Percentiles rank a stretch among this genome's conserved stretches.
Conservation (phyloP, 2,113 vertebrate species). For the Ailurus styani region DNA sequence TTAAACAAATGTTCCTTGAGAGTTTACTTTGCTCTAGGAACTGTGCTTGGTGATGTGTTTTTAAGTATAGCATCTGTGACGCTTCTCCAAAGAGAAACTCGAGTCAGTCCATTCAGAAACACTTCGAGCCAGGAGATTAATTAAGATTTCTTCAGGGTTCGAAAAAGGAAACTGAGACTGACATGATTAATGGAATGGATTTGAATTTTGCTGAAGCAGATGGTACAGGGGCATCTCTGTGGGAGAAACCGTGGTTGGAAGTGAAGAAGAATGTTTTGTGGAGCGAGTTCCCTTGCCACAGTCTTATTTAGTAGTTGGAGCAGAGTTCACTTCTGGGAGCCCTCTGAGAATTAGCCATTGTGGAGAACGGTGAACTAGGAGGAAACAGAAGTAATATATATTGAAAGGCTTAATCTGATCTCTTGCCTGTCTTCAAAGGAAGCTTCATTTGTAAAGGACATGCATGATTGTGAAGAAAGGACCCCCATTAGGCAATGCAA, state of each 20-base stretch:
- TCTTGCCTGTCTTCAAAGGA: constrained; percentile 67
- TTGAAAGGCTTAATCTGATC: constrained; percentile 66
- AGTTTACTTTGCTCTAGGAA: background rate
- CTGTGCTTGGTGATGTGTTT: background rate
- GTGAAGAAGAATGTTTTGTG: constrained; percentile 45
- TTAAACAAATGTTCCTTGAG: background rate
- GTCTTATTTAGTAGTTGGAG: constrained; percentile 45
- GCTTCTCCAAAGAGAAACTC: background rate
- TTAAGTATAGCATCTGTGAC: background rate
- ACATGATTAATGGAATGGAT: constrained; percentile 58
- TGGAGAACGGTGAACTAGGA: constrained; percentile 27
- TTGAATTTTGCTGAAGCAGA: constrained; percentile 56
- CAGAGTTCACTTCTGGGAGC: constrained; percentile 63
- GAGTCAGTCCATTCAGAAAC: background rate
- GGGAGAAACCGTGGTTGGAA: constrained; percentile 51
- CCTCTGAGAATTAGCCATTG: constrained; percentile 55
- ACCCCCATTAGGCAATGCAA: constrained; percentile 43
- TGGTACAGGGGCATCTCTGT: constrained; percentile 43
- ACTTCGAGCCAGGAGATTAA: background rate
- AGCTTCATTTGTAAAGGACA: constrained; percentile 63
- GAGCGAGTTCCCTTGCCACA: constrained; percentile 31
- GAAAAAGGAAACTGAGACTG: constrained; percentile 19
- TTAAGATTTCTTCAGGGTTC: constrained; percentile 51
- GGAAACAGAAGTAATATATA: constrained; percentile 65
- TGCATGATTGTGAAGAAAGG: constrained; percentile 55